Evolutionary conservation across 1,140 invertebrate genomes (phyloP), one percentile per base, ranked within the genome.

Genomic region (Listronotus bonariensis): DNA sequence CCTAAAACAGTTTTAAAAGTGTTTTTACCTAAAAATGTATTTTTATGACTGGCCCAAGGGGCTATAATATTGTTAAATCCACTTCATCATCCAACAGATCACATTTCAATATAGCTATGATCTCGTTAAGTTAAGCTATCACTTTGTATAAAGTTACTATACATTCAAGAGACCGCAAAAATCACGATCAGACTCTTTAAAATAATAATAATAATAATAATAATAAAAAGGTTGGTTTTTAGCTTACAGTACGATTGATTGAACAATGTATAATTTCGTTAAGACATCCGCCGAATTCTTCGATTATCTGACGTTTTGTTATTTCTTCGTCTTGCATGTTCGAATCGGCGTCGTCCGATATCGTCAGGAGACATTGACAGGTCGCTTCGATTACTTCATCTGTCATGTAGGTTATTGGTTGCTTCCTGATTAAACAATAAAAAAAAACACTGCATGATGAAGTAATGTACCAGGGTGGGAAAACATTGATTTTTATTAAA

Each of bases 361-460:
- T 91, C 2, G 96, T 94, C 70, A 99, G 81, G 71, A 99, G 83
- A 80, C 97, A 98, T 72, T 95, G 91, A 75, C 93, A 93, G 2
- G 96, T 97, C 31, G 96, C 96, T 77, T 97, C 95, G 4, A 98
- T 91, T 3, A 99, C 94, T 78, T 96, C 95, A 34, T 90, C 85
- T 3, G 93, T 97, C 73, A 98, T 88, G 78, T 94, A 93, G 69
- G 88, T 92, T 76, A 90, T 93, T 20, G 94, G 90, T 80, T 92
- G 87, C 70, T 92, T 93, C 45, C 74, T 70, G 51, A n/a, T n/a
- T n/a, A n/a, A n/a, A n/a, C n/a, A n/a, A n/a, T n/a, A n/a, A n/a
- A n/a, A n/a, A n/a, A n/a, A n/a, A n/a, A n/a, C n/a, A n/a, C n/a
- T n/a, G n/a, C n/a, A n/a, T n/a, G n/a, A n/a, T n/a, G n/a, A n/a